Conservation (phyloP, 2,888 invertebrate species). For the Microplitis manilae region DNA sequence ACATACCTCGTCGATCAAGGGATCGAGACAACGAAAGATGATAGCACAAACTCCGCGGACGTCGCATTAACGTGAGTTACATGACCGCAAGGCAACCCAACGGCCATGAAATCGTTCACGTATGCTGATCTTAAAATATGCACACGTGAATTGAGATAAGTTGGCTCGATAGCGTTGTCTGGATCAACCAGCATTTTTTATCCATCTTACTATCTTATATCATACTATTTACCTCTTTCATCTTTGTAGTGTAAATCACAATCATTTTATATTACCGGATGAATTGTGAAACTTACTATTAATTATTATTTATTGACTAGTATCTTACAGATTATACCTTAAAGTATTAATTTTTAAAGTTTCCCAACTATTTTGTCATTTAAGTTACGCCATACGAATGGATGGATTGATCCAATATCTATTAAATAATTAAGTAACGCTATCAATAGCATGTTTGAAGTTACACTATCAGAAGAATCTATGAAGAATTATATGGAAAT, state of each 20-base stretch:
- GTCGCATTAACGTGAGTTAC: conserved; percentile 70
- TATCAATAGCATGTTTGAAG: too few relatives aligned
- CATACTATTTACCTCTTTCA: conserved; percentile 10
- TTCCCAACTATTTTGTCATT: too few relatives aligned
- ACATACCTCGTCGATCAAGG: conserved; percentile 62
- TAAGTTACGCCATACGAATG: too few relatives aligned
- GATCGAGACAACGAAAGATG: conserved; percentile 63
- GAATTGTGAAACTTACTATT: conserved; percentile 2
- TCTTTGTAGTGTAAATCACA: not conserved
- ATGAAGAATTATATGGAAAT: too few relatives aligned
- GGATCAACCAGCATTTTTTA: conserved; percentile 45
- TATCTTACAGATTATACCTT: too few relatives aligned
- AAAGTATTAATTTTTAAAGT: too few relatives aligned
- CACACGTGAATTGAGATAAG: conserved; percentile 66
- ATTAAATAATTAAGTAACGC: too few relatives aligned
- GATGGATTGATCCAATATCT: too few relatives aligned
- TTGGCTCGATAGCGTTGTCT: conserved; percentile 59
- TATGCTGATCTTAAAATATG: conserved; percentile 71
- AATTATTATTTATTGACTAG: too few relatives aligned
- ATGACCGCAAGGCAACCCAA: conserved; percentile 69
- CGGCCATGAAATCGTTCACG: conserved; percentile 70
- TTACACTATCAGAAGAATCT: too few relatives aligned
- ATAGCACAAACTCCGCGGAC: conserved; percentile 57
- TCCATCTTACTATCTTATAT: not conserved
- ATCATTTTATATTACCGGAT: not conserved